phyloP scores from a whole-genome alignment of 35 echinoderm and acorn worm genomes.

The Eucidaris tribuloides region DNA sequence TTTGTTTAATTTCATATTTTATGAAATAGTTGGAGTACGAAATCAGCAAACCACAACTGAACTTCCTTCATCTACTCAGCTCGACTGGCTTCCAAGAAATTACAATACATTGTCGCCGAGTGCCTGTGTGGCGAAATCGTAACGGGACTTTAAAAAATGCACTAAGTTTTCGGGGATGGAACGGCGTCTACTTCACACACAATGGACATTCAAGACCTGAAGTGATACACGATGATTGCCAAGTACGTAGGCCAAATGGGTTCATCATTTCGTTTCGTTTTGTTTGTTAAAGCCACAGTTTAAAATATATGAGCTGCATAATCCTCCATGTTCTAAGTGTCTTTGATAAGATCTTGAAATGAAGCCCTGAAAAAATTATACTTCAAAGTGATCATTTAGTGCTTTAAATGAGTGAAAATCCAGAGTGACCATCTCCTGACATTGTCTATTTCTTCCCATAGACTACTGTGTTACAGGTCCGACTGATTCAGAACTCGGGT shows the following conservation, averaged over 20 bases:
- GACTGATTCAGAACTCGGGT: too few relatives aligned
- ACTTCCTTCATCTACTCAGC: conserved; percentile 75
- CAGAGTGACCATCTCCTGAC: too few relatives aligned
- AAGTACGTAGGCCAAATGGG: conserved; percentile 7
- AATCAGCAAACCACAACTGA: conserved; percentile 67
- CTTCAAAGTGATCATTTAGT: too few relatives aligned
- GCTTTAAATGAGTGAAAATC: too few relatives aligned
- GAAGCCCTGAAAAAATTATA: too few relatives aligned
- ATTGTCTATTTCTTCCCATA: too few relatives aligned
- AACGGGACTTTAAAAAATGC: background rate
- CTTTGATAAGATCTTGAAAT: too few relatives aligned
- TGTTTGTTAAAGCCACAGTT: too few relatives aligned
- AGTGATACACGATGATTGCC: conserved; percentile 50
- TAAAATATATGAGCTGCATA: too few relatives aligned
- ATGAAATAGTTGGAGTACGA: conserved; percentile 47
- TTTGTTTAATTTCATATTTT: background rate
- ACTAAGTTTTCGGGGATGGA: conserved; percentile 70
- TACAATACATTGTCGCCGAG: conserved; percentile 53
- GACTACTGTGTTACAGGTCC: too few relatives aligned
- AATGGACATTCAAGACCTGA: conserved; percentile 24
- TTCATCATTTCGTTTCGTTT: background rate
- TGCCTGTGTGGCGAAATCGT: conserved; percentile 47
- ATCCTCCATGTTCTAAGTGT: too few relatives aligned
- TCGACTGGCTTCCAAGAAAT: conserved; percentile 60
- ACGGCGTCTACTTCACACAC: conserved; percentile 35